These are phyloP conservation scores for Seira sanloemensis DNA, from an alignment of 2,888 invertebrate species.

Conservation along the genomic window DNA sequence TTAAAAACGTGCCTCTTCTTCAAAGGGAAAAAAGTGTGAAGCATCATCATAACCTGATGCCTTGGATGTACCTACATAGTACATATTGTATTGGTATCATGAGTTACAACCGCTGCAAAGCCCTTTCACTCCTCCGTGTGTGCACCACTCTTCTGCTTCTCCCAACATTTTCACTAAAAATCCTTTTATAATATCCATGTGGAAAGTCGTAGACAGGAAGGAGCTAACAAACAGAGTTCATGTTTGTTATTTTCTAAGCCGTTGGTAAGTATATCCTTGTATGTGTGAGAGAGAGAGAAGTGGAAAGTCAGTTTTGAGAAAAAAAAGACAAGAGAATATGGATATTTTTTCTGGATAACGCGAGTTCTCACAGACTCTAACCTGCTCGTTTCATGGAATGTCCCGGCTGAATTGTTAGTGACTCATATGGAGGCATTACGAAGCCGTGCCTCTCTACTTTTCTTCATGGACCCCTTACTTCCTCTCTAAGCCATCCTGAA, in stretches of 20 bases:
- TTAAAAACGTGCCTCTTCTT: not conserved
- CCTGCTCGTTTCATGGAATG: not conserved
- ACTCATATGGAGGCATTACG: constrained; percentile 34
- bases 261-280: not conserved
- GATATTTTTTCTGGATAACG: not conserved
- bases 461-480: constrained; percentile 42
- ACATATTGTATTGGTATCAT: not conserved
- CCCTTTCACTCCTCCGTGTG: too few species aligned
- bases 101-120: not conserved
- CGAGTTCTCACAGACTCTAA: not conserved
- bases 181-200: not conserved
- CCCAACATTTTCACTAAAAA: not conserved
- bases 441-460: not conserved
- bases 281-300: not conserved
- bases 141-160: too few species aligned
- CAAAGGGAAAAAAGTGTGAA: not conserved
- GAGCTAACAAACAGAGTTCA: constrained; percentile 24
- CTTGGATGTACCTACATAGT: not conserved
- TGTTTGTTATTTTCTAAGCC: not conserved
- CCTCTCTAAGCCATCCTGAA: not conserved
- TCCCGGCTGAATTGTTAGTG: constrained; percentile 42
- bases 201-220: not conserved
- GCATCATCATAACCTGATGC: not conserved
- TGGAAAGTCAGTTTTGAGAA: not conserved
- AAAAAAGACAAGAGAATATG: not conserved